phyloP scores from a whole-genome alignment of 1,140 invertebrate species.

The Cydia splendana region DNA sequence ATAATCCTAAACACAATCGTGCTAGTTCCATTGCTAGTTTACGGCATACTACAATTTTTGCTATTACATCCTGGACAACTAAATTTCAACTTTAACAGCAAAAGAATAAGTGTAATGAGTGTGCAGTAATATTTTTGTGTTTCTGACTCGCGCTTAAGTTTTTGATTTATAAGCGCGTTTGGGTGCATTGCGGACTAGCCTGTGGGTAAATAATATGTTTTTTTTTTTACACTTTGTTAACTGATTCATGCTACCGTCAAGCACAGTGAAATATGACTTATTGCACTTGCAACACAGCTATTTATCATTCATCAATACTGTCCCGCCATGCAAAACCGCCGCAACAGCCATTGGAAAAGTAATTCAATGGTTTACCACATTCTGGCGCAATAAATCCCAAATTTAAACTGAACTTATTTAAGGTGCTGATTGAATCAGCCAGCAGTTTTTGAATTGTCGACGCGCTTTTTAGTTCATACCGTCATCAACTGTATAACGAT shows the following conservation, averaged over 20 bases:
- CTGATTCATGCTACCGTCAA: background rate
- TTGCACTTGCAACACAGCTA: background rate
- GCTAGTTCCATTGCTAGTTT: constrained; percentile 19
- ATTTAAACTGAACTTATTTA: too few species aligned
- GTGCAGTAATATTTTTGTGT: background rate
- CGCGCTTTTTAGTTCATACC: too few species aligned
- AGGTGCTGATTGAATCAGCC: too few species aligned
- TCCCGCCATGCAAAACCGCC: too few species aligned
- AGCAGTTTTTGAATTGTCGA: too few species aligned
- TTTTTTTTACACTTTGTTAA: background rate
- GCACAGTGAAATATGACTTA: background rate
- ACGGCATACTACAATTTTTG: background rate
- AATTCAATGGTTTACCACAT: too few species aligned
- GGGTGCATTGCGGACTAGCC: constrained; percentile 17
- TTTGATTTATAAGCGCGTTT: constrained; percentile 15
- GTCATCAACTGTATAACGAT: too few species aligned
- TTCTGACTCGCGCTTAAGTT: background rate
- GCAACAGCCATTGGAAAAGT: too few species aligned
- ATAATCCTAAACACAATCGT: constrained; percentile 30
- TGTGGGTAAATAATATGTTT: constrained; percentile 23
- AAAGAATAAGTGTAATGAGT: background rate
- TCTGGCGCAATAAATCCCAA: too few species aligned
- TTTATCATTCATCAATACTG: too few species aligned
- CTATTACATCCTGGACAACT: background rate
- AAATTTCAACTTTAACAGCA: background rate